These are phyloP conservation scores for Celastrina argiolus DNA, from an alignment of 2,888 invertebrate genomes.

Conservation along the genomic window DNA sequence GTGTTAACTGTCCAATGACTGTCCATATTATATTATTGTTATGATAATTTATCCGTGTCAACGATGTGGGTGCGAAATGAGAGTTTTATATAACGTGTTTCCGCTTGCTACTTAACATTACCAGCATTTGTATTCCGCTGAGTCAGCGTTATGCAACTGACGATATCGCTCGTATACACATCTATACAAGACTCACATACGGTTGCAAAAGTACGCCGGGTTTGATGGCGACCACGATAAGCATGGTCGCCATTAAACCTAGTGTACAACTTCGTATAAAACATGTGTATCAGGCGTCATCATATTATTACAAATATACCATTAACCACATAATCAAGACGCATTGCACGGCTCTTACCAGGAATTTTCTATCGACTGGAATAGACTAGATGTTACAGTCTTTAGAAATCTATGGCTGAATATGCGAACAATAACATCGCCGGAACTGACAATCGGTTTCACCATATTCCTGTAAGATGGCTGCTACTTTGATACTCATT, in stretches of 20 bases:
- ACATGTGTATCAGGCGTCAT: neutral
- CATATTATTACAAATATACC: neutral
- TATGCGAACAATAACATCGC: constrained; percentile 1
- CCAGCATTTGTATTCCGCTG: neutral
- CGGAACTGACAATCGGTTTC: neutral
- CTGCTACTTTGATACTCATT: neutral
- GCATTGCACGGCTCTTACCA: neutral
- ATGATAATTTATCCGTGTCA: neutral
- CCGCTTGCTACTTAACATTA: neutral
- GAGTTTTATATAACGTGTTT: neutral
- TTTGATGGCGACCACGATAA: too few species aligned
- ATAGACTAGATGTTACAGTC: neutral
- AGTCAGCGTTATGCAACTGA: neutral
- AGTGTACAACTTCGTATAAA: too few species aligned
- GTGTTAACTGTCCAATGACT: neutral
- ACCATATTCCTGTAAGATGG: neutral
- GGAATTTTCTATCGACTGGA: neutral
- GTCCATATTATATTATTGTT: neutral
- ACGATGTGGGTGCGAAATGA: neutral
- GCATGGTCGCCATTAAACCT: too few species aligned
- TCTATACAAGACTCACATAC: neutral
- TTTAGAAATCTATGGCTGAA: neutral
- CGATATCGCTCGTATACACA: neutral
- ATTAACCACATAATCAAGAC: neutral
- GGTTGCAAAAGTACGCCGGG: too few species aligned